Evolutionary conservation across 1,140 invertebrate species (phyloP).

Genomic region (Penaeus japonicus): DNA sequence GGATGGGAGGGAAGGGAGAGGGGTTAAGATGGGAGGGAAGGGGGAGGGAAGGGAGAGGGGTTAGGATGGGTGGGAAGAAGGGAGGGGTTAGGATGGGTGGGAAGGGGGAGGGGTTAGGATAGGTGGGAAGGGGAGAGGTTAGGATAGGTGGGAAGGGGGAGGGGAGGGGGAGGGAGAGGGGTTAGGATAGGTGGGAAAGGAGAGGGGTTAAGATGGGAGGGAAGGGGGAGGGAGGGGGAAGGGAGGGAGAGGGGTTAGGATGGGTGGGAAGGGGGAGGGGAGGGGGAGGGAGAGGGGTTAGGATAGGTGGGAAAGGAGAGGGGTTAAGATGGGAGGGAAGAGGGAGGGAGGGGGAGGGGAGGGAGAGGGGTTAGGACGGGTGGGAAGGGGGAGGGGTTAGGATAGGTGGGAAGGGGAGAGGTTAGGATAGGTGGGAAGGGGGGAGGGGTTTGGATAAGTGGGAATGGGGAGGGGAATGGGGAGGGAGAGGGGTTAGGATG

Average conservation of each 20-base stretch:
- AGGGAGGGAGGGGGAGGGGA: background rate
- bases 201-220: background rate
- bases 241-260: background rate
- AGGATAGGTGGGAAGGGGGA: background rate
- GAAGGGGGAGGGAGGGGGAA: background rate
- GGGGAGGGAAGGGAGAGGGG: background rate
- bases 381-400: background rate
- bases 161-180: constrained; percentile 4
- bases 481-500: background rate
- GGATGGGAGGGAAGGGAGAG: no score
- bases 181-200: background rate
- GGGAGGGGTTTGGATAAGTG: no score
- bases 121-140: background rate
- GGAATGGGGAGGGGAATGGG: no score
- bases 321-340: background rate
- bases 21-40: no score
- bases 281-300: background rate
- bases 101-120: background rate
- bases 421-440: background rate
- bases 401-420: background rate
- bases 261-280: background rate
- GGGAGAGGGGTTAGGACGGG: background rate
- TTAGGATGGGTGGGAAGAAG: background rate
- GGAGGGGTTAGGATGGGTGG: background rate
- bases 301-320: no score